Base-by-base conservation (phyloP, 2,888 invertebrate genomes). In the Cecidostiba fungosa region DNA sequence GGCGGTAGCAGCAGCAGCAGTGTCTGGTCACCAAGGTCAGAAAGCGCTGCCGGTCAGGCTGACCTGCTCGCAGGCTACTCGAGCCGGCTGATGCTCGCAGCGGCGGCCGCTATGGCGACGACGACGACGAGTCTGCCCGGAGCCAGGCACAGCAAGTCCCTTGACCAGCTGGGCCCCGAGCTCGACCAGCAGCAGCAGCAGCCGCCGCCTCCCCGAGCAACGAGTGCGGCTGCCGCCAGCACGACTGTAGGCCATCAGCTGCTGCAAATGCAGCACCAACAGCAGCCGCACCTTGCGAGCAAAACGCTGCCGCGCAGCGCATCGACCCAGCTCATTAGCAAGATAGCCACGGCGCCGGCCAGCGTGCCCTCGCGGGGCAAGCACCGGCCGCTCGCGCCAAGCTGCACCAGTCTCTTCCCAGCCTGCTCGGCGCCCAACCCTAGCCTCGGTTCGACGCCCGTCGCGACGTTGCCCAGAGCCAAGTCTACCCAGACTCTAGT, bases 141-240 rank as follows among this genome's bases (percentile, higher is more conserved):
- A 6, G 95, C 96, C 0, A 94, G 97, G 83, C 97, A 97, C 91
- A 97, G 97, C 92, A 97, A 97, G 92, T 97, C 97, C 1, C 93
- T 97, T 88, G 97, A 97, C 92, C 97, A 97, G 89, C 93, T 97
- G 95, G 96, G 89, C 94, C 94, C 96, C 12, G 93, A 92, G 47
- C 89, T 91, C 70, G 26, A 91, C 91, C 6, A 91, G 54, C 92
- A 92, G 29, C 91, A 92, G 1, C 89, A 92, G 43, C 90, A 90
- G 0, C 91, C 92, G 36, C 91, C 92, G n/a, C n/a, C 16, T 16
- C 14, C 14, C 4, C 50, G 50, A 0, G 19, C 50, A 2, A 50
- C 50, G 19, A 50, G 50, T 12, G 3, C 54, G n/a, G 39, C 39
- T 1, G 0, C 5, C n/a, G 54, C n/a, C 1, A 16, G 32, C 39